Percentiles rank a stretch among this genome's conserved stretches.
phyloP scores from a whole-genome alignment of 2,113 vertebrate genomes.

The Lophius piscatorius region DNA sequence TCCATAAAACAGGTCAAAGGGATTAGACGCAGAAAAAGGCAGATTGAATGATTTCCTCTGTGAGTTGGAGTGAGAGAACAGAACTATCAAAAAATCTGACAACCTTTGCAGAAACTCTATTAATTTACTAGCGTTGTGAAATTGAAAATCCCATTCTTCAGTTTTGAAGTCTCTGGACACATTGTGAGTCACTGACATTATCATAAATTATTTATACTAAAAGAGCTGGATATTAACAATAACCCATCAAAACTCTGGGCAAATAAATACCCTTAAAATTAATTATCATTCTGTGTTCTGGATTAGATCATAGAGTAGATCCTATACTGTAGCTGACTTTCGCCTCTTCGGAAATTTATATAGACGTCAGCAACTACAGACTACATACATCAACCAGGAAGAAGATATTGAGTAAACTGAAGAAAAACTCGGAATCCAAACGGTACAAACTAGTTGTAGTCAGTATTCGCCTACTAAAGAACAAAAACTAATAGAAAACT shows the following conservation, averaged over 20 bases:
- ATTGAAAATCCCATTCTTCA: too few relatives aligned
- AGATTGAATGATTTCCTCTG: constrained; percentile 19
- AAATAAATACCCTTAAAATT: too few relatives aligned
- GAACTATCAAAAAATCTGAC: too few relatives aligned
- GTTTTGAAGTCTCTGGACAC: not conserved
- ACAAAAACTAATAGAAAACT: too few relatives aligned
- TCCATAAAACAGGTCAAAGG: constrained; percentile 30
- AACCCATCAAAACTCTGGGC: not conserved
- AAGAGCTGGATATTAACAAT: not conserved
- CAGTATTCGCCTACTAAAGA: too few relatives aligned
- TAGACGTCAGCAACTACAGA: not conserved
- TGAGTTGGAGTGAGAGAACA: not conserved
- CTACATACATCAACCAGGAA: too few relatives aligned
- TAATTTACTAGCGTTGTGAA: too few relatives aligned
- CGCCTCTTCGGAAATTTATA: not conserved
- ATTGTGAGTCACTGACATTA: not conserved
- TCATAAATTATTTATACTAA: not conserved
- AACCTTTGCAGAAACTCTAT: too few relatives aligned
- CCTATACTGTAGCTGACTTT: constrained; percentile 8
- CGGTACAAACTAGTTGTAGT: too few relatives aligned
- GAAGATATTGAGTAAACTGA: too few relatives aligned
- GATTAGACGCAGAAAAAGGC: constrained; percentile 29
- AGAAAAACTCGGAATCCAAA: too few relatives aligned
- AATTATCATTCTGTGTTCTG: too few relatives aligned
- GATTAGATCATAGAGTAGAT: not conserved